Base-by-base conservation (phyloP, 2,888 invertebrate genomes). In the Prosapia bicincta region DNA sequence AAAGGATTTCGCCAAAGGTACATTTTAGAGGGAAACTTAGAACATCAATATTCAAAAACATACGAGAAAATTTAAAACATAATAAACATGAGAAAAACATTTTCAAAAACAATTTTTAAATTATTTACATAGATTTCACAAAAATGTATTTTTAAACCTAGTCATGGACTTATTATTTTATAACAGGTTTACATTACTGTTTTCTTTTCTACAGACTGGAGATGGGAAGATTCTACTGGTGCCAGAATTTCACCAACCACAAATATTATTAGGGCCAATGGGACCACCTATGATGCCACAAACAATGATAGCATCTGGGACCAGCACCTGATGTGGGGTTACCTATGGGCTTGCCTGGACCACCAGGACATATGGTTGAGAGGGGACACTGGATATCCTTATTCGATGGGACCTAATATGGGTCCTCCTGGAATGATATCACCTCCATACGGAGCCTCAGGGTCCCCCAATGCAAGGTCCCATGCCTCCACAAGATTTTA, bases 311-410 rank as follows among this genome's bases (percentile, higher is more conserved):
- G 76, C n/a, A n/a, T 20, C 54, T 20, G 3, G 54, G 54, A 54
- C 54, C 54, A n/a, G n/a, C n/a, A 54, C 84, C 84, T 5, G 86
- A 84, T 15, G 85, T 85, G 5, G 73, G 66, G 71, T 75, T 65
- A 69, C 82, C 83, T 0, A 84, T 84, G 1, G 84, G 78, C 13
- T 82, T 54, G 54, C 38, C 38, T 38, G 38, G 76, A 26, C 82
- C n/a, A n/a, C n/a, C 81, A 23, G 81, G 80, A 15, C 79, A 80
- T 74, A 74, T 83, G 80, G 54, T 20, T 3, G 54, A 54, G 1
- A 54, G n/a, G 54, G 54, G 54, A 20, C 54, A 54, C 20, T 54
- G 54, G 54, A 54, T 20, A 77, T 83, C 71, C 84, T 84, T 20
- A 84, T 84, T 0, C 83, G 83, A 43, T 38, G 32, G 74, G 77